These are phyloP conservation scores for Mycetomoellerius zeteki DNA, from an alignment of 1,140 invertebrate species.

Conservation along the genomic window DNA sequence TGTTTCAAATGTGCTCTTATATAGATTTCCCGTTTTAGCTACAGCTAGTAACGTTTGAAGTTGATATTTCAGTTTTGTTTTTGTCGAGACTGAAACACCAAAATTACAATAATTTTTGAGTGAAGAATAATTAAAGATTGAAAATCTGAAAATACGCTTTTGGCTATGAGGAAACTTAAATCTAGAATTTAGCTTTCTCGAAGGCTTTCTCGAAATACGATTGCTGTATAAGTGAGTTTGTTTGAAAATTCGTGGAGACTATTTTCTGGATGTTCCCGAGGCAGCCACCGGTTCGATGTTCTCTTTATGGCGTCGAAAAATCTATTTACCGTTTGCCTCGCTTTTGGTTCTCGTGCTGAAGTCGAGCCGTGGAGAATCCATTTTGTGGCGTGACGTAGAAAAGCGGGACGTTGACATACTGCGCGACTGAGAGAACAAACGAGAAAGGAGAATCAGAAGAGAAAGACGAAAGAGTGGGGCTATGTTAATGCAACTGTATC, in stretches of 20 bases:
- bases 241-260: slow-evolving; percentile 18
- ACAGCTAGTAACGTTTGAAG: not conserved
- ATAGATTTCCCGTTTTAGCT: not conserved
- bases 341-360: slow-evolving; percentile 49
- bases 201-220: not conserved
- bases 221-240: not conserved
- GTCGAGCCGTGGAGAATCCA: slow-evolving; percentile 61
- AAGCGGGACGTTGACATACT: slow-evolving; percentile 55
- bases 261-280: slow-evolving; percentile 48
- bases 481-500: not conserved
- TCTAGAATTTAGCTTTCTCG: not conserved
- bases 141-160: not conserved
- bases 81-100: not conserved
- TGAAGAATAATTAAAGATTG: not conserved
- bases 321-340: slow-evolving; percentile 56
- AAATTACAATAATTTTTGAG: not conserved
- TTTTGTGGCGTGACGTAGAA: slow-evolving; percentile 49
- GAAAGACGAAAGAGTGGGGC: not conserved
- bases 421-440: slow-evolving; percentile 45
- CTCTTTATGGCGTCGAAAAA: slow-evolving; percentile 56
- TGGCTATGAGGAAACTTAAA: not conserved
- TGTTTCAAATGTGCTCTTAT: not conserved
- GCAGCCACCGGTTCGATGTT: slow-evolving; percentile 32
- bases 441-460: not conserved
- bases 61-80: not conserved